These are phyloP conservation scores for Anoncus sp. DNA, from an alignment of 2,888 invertebrate species.

Conservation along the genomic window DNA sequence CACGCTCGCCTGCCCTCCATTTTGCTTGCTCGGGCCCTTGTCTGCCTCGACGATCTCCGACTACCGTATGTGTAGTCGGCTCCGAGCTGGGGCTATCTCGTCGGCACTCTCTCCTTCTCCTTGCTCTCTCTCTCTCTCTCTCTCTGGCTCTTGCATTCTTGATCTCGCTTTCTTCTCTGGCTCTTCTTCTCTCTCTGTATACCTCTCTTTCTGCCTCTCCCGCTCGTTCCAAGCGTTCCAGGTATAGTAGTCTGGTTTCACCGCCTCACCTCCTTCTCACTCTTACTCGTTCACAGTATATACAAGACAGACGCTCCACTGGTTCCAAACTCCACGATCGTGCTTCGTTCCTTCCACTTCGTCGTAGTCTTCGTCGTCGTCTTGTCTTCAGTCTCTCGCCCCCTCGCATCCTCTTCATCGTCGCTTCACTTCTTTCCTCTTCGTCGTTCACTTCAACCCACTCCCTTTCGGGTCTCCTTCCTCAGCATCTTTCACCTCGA, in stretches of 20 bases:
- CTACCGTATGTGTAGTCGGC: conserved; percentile 81
- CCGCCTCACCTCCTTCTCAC: conserved; percentile 46
- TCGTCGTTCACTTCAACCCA: conserved; percentile 60
- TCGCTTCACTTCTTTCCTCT: conserved; percentile 56
- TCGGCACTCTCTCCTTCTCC: conserved; percentile 56
- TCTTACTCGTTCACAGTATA: conserved; percentile 20
- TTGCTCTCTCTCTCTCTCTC: conserved; percentile 58
- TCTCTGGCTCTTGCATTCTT: conserved; percentile 55
- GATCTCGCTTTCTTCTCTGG: conserved; percentile 40
- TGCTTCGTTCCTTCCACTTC: conserved; percentile 62
- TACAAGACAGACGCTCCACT: conserved; percentile 16
- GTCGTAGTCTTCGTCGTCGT: conserved; percentile 42
- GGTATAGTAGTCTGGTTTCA: conserved; percentile 53
- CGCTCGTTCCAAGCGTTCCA: conserved; percentile 53
- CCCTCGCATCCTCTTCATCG: conserved; percentile 59
- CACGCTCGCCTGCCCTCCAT: conserved; percentile 82
- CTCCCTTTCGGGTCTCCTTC: conserved; percentile 53
- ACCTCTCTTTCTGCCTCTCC: conserved; percentile 51
- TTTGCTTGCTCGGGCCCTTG: conserved; percentile 81
- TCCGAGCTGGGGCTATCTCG: conserved; percentile 69
- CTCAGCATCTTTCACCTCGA: conserved; percentile 65
- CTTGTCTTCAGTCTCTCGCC: conserved; percentile 48
- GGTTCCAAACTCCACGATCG: conserved; percentile 65
- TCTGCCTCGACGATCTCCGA: conserved; percentile 82
- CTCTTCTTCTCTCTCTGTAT: conserved; percentile 48